phyloP scores from a whole-genome alignment of 2,113 vertebrate genomes.

The Amblyornis subalaris region DNA sequence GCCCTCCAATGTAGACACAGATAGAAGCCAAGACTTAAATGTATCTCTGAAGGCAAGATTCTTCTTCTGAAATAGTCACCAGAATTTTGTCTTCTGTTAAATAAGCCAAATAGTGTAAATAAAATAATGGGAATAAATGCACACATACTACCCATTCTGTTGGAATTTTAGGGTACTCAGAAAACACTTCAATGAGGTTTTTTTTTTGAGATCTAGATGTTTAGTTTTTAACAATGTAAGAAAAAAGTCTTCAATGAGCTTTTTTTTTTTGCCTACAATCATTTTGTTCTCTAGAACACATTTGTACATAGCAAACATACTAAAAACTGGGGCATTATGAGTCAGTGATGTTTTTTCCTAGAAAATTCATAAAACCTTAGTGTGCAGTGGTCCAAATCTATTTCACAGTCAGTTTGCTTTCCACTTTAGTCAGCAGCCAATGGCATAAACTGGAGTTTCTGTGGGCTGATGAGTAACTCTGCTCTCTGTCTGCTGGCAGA shows the following conservation, averaged over 20 bases:
- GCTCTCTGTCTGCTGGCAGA: slow-evolving; percentile 74
- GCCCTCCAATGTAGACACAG: slow-evolving; percentile 64
- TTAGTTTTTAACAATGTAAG: background rate
- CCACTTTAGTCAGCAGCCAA: slow-evolving; percentile 68
- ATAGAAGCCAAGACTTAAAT: slow-evolving; percentile 67
- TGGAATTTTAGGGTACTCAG: background rate
- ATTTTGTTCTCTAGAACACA: background rate
- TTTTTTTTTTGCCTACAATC: background rate
- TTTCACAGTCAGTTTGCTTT: slow-evolving; percentile 64
- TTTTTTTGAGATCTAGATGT: background rate
- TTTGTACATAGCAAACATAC: background rate
- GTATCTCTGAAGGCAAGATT: slow-evolving; percentile 71
- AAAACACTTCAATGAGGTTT: background rate
- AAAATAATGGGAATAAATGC: background rate
- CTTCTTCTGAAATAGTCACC: background rate
- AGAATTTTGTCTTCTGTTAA: background rate
- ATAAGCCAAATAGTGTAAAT: background rate
- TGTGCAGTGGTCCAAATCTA: slow-evolving; percentile 52
- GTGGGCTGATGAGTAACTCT: slow-evolving; percentile 72
- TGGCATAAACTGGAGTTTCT: slow-evolving; percentile 75
- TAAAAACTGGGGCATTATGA: background rate
- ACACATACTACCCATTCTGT: background rate
- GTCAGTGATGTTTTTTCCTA: slow-evolving; percentile 5
- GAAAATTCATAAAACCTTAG: slow-evolving; percentile 45
- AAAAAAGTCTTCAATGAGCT: background rate